Conservation (phyloP, 2,113 vertebrate genomes). For the Epinephelus fuscoguttatus region DNA sequence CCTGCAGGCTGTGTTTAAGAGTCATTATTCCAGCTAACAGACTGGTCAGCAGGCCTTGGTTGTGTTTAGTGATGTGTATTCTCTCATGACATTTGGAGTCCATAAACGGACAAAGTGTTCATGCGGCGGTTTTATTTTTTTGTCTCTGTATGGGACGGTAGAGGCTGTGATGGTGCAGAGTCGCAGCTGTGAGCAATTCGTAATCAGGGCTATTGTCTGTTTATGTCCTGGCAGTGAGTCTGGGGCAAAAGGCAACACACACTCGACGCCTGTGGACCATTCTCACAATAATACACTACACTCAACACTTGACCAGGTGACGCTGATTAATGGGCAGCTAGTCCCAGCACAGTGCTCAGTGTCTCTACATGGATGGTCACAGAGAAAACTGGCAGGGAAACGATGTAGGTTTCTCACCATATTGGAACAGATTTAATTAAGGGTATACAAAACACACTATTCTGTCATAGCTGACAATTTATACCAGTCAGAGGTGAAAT, state of each 20-base stretch:
- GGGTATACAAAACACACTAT: background rate
- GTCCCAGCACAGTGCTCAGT: background rate
- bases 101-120: conserved; percentile 70
- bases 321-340: conserved; percentile 51
- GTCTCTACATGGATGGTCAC: background rate
- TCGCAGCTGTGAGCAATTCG: conserved; percentile 57
- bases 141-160: conserved; percentile 39
- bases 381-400: background rate
- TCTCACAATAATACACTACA: conserved; percentile 38
- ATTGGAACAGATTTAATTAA: background rate
- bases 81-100: conserved; percentile 72
- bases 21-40: conserved; percentile 74
- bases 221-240: conserved; percentile 36
- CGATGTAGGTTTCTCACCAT: background rate
- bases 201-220: conserved; percentile 53
- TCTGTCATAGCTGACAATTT: background rate
- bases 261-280: conserved; percentile 3
- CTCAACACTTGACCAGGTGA: conserved; percentile 47
- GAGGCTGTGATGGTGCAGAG: conserved; percentile 33
- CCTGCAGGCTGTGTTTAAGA: conserved; percentile 76
- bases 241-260: conserved; percentile 40
- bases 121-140: conserved; percentile 44
- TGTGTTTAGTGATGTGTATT: conserved; percentile 73
- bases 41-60: conserved; percentile 68
- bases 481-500: background rate